phyloP scores from a whole-genome alignment of 2,797 vertebrate species.

The Typhlichthys subterraneus region DNA sequence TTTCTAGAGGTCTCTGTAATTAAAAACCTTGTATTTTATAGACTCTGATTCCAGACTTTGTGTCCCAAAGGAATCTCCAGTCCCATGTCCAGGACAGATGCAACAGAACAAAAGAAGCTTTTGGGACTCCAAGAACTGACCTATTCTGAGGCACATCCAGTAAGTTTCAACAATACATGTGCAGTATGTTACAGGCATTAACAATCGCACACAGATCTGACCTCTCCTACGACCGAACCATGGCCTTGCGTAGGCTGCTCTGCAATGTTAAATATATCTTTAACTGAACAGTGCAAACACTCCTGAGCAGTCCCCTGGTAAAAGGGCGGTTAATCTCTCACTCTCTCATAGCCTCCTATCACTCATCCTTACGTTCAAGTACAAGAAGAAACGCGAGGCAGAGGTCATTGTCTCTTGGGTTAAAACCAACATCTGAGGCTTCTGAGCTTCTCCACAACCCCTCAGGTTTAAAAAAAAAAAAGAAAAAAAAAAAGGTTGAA shows the following conservation, averaged over 20 bases:
- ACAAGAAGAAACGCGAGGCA: constrained; percentile 67
- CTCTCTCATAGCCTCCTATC: constrained; percentile 15
- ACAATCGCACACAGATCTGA: neutral
- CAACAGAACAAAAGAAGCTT: neutral
- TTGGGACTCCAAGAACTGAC: neutral
- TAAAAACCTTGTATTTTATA: neutral
- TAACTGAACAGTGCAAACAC: constrained; percentile 34
- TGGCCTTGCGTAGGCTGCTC: neutral
- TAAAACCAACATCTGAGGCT: constrained; percentile 50
- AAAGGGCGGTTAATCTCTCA: constrained; percentile 34
- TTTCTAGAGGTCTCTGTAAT: too few relatives aligned
- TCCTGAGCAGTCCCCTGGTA: constrained; percentile 27
- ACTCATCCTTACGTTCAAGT: constrained; percentile 62
- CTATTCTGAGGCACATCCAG: constrained; percentile 1
- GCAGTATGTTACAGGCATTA: neutral
- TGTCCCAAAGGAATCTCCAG: neutral
- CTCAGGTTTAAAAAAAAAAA: constrained; percentile 22
- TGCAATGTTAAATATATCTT: constrained; percentile 3
- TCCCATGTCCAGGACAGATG: neutral
- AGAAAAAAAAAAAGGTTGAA: constrained; percentile 23
- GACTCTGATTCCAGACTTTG: neutral
- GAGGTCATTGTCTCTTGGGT: constrained; percentile 66
- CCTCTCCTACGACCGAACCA: neutral
- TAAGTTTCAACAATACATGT: neutral
- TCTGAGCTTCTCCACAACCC: constrained; percentile 34